These are phyloP conservation scores for Bombus terrestris DNA, from an alignment of 1,140 invertebrate species.

Conservation along the genomic window DNA sequence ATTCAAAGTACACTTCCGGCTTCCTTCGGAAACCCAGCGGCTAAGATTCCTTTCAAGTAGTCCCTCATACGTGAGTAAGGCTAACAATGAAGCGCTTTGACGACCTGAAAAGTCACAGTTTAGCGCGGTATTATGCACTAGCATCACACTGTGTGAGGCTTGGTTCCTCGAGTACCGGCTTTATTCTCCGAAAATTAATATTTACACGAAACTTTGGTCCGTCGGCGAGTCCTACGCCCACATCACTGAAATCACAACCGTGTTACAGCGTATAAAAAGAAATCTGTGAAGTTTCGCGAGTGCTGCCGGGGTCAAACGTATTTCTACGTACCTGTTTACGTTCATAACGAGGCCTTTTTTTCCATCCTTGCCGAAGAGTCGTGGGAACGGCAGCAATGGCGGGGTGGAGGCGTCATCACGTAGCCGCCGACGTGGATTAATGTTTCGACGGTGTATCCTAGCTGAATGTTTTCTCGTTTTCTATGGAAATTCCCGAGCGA, in stretches of 20 bases:
- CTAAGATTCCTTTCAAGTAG: background rate
- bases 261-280: background rate
- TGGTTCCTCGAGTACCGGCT: background rate
- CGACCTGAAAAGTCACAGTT: background rate
- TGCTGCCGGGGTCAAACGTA: background rate
- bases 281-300: background rate
- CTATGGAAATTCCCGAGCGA: conserved; percentile 6
- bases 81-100: conserved; percentile 9
- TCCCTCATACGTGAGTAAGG: background rate
- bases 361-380: background rate
- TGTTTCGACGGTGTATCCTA: conserved; percentile 39
- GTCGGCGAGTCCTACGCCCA: background rate
- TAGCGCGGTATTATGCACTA: background rate
- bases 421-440: conserved; percentile 46
- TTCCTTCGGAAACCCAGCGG: background rate
- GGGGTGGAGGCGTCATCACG: conserved; percentile 1
- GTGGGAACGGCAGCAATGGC: background rate
- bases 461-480: conserved; percentile 32
- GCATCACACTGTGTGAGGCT: too few species aligned
- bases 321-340: background rate
- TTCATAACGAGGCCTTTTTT: background rate
- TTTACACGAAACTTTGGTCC: conserved; percentile 22
- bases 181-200: conserved; percentile 20
- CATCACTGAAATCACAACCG: background rate
- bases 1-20: background rate